Base-by-base conservation (phyloP, 2,797 vertebrate genomes). In the Sphenodon punctatus region DNA sequence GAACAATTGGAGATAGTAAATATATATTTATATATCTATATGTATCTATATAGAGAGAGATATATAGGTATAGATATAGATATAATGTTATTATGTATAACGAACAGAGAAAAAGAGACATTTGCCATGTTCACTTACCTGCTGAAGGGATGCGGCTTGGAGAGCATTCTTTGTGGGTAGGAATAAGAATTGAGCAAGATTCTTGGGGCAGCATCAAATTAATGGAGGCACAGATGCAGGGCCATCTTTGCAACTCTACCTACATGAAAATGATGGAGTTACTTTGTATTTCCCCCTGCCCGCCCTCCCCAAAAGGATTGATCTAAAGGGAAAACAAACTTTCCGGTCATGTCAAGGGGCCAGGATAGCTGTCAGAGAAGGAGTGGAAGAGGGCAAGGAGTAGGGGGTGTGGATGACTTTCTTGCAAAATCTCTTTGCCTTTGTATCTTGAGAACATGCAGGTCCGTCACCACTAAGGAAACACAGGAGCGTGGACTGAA, bases 51-150 rank as follows among this genome's bases (percentile, higher is more conserved):
- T 91, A 96, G 66, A 79, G 88, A 94, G 90, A 71, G 89, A 93
- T 94, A 93, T 89, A 95, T 93, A 92, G 90, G 90, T 93, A 94
- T 92, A 93, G 90, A 80, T 93, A 94, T 92, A 94, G 93, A 92
- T 91, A 92, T 94, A 91, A 92, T 4, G 93, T 92, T 93, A 94
- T 90, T 93, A 94, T 95, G 94, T 95, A 95, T 94, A 95, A 95
- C 65, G 95, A 95, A 96, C 94, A 94, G 96, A 95, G 93, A 94
- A 91, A 93, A 93, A 95, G 94, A 95, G 94, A 95, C 94, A 92
- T 94, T 93, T 93, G 94, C 96, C 95, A 94, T 95, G 95, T 95
- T 95, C 95, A 95, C 94, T 90, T 94, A 95, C 94, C 95, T 96
- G 95, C 95, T 96, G 95, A 96, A 58, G 90, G 95, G 94, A 95